These are phyloP conservation scores for Calameuta filiformis DNA, from an alignment of 2,888 invertebrate species.

Conservation along the genomic window DNA sequence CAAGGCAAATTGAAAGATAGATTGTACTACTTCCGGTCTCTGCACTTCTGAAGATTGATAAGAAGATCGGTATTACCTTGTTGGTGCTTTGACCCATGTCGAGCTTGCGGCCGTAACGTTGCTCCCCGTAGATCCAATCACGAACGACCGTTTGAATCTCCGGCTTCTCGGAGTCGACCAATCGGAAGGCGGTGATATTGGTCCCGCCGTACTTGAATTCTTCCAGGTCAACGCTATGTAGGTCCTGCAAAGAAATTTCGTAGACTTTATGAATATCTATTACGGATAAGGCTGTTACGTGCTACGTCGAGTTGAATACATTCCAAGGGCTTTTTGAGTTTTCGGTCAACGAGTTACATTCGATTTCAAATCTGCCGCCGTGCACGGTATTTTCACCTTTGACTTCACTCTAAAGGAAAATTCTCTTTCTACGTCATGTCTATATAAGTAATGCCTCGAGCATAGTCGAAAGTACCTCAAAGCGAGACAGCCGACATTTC, in stretches of 20 bases:
- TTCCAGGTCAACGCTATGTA: slow-evolving; percentile 91
- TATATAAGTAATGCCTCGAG: not conserved
- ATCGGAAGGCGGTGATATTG: slow-evolving; percentile 92
- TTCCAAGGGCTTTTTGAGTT: not conserved
- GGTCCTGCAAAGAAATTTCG: slow-evolving; percentile 72
- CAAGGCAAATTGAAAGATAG: not conserved
- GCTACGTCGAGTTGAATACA: not conserved
- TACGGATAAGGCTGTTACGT: not conserved
- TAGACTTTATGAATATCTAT: slow-evolving; percentile 5
- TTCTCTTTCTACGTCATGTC: not conserved
- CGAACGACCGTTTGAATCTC: slow-evolving; percentile 82
- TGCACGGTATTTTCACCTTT: not conserved
- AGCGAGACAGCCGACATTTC: not conserved
- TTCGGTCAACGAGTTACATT: not conserved
- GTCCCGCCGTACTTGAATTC: slow-evolving; percentile 96
- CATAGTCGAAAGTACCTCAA: not conserved
- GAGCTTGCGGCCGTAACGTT: slow-evolving; percentile 73
- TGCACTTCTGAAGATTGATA: slow-evolving; percentile 13
- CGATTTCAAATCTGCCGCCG: not conserved
- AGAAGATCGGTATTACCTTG: slow-evolving; percentile 66
- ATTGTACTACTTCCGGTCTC: not conserved
- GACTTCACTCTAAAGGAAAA: not conserved
- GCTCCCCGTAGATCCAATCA: slow-evolving; percentile 83
- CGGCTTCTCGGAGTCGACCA: slow-evolving; percentile 87
- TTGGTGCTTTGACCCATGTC: slow-evolving; percentile 71